Evolutionary conservation across 2,888 invertebrate species (phyloP), one percentile per base, ranked within the genome.

Genomic region (Lasiommata megera): DNA sequence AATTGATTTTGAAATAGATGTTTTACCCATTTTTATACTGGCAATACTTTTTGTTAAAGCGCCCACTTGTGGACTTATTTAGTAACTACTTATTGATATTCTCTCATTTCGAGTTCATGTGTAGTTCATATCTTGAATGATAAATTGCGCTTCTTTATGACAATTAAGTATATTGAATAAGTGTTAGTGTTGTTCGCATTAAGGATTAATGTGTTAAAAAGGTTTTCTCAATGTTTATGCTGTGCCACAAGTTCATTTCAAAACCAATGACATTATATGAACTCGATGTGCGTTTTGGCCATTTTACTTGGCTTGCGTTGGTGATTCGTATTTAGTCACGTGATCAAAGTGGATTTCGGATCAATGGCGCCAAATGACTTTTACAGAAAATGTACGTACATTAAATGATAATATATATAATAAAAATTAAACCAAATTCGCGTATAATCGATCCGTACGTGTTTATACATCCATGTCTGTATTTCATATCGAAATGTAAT

Each of bases 311-410:
- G 90, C 89, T 90, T 88, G 89, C 88, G 87, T 89, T 89, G 87
- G 89, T 89, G 88, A 88, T 87, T 89, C 88, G 88, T 88, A 88
- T 79, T 75, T 90, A 88, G 90, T 91, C 91, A 91, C 91, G 91
- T 91, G 91, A 91, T 82, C 88, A 71, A 76, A 84, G 84, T 82
- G 84, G 76, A 80, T 86, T 85, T 86, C 80, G 84, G 88, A 91
- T 89, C 91, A 90, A 91, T 91, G 91, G 91, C 91, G 91, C 91
- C 91, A 91, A 91, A 91, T 84, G 82, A 80, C 79, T 88, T 73
- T 82, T 80, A 79, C 73, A 84, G 87, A 89, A 88, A 88, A 89
- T 89, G 89, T 89, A 90, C 74, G 89, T 89, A 80, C 73, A 65
- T 70, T 69, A 63, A 67, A 71, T 66, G 64, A 74, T 76, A 77